Evolutionary conservation across 2,888 invertebrate genomes (phyloP).

Genomic region (Pardosa pseudoannulata): DNA sequence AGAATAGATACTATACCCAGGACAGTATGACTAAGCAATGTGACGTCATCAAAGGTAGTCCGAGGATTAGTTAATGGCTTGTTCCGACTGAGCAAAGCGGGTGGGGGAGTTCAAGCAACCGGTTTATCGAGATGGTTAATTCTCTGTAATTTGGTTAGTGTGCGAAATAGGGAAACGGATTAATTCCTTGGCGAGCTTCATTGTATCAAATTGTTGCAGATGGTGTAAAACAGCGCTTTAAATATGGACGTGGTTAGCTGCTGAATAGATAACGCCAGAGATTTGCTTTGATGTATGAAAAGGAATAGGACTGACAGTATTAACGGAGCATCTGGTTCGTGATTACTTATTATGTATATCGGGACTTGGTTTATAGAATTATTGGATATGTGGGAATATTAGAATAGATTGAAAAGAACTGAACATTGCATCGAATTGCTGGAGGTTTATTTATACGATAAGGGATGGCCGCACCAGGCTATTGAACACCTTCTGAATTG

Average conservation of each 20-base stretch:
- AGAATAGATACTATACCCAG: not conserved
- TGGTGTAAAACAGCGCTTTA: not conserved
- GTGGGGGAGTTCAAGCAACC: not conserved
- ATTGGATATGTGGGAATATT: no score
- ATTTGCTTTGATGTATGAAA: no score
- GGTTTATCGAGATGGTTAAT: not conserved
- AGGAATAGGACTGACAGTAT: no score
- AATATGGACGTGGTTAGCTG: not conserved
- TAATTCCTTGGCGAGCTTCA: not conserved
- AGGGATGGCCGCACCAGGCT: no score
- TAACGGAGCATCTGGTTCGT: no score
- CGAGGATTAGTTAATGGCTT: slow-evolving; percentile 23
- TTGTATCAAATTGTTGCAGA: not conserved
- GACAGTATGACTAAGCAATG: slow-evolving; percentile 4
- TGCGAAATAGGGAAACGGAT: not conserved
- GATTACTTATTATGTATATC: no score
- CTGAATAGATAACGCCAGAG: no score
- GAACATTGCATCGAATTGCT: no score
- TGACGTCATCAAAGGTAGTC: slow-evolving; percentile 30
- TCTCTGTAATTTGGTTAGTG: not conserved
- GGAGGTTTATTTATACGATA: no score
- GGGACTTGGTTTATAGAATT: no score
- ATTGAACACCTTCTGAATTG: no score
- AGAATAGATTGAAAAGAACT: no score
- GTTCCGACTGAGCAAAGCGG: not conserved